Base-by-base conservation (phyloP, 2,888 invertebrate genomes). In the Abrostola triplasia region DNA sequence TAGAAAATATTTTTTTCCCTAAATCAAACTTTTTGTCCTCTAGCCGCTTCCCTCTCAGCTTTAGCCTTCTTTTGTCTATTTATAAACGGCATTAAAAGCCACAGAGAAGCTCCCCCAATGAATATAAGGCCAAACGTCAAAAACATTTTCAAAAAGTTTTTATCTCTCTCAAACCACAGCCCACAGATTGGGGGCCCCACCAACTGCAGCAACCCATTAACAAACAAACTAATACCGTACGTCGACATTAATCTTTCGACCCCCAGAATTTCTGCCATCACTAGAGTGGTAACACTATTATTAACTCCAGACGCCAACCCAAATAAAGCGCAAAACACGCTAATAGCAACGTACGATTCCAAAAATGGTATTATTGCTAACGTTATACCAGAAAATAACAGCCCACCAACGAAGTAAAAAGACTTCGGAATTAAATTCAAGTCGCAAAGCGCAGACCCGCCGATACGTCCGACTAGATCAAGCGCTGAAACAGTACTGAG, bases 191-290 rank as follows among this genome's bases (percentile, higher is more conserved):
- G 97, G 1, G 98, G 98, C 0, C 98, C 98, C 0, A 97, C 88
- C 56, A 98, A 86, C 85, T 98, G 98, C 13, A 98, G 86, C 11
- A 98, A 91, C 0, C 98, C 98, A 84, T 98, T 98, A 0, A 98
- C 96, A 81, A 98, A 98, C 36, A 98, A 91, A 77, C 98, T 97
- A 48, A 98, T 97, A 2, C 98, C 98, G 77, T 98, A 98, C 0
- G 98, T 97, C 0, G 98, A 97, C 83, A 97, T 97, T 0, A 98
- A 87, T 49, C 97, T 95, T 74, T 98, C 98, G 0, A 97, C 96
- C 0, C 98, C 98, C n/a, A 98, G 90, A 91, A 97, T 96, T 84
- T 98, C 98, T 0, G 98, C 97, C 97, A 98, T 97, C 0, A 98
- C 97, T 42, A 98, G 95, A 0, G 98, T 97, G 0, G 98, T 98